Evolutionary conservation across 2,113 vertebrate genomes (phyloP).

Genomic region (Cinclus cinclus): DNA sequence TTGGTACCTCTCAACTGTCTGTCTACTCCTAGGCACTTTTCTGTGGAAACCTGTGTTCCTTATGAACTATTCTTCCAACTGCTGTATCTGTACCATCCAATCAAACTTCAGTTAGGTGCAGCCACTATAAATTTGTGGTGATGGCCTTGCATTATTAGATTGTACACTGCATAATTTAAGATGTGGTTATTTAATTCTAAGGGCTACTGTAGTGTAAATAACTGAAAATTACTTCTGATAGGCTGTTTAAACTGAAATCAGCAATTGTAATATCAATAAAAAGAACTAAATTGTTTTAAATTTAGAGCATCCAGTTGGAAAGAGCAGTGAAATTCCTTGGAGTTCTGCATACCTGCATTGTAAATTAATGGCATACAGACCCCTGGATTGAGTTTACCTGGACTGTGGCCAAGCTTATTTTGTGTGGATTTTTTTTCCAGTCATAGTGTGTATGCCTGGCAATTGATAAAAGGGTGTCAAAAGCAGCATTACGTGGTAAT

Average conservation of each 20-base stretch:
- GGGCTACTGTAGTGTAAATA: neutral
- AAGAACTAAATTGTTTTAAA: neutral
- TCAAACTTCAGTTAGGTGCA: neutral
- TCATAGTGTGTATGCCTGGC: neutral
- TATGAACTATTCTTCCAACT: neutral
- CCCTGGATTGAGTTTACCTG: neutral
- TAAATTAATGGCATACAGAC: neutral
- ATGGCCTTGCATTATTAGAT: neutral
- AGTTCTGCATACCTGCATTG: neutral
- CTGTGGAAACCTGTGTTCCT: neutral
- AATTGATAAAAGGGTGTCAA: neutral
- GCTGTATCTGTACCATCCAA: neutral
- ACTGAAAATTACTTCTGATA: neutral
- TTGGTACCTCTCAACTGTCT: neutral
- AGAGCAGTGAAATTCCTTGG: neutral
- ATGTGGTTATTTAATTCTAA: neutral
- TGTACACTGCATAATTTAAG: neutral
- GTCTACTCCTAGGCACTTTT: rapidly evolving
- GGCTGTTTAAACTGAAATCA: neutral
- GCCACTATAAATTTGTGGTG: neutral
- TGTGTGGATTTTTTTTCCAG: neutral
- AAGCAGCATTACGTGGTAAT: neutral
- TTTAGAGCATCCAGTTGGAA: neutral
- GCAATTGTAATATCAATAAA: neutral
- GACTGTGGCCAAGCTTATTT: neutral